Evolutionary conservation across 2,113 vertebrate genomes (phyloP), one percentile per base, ranked within the genome.

Genomic region (Merops nubicus): DNA sequence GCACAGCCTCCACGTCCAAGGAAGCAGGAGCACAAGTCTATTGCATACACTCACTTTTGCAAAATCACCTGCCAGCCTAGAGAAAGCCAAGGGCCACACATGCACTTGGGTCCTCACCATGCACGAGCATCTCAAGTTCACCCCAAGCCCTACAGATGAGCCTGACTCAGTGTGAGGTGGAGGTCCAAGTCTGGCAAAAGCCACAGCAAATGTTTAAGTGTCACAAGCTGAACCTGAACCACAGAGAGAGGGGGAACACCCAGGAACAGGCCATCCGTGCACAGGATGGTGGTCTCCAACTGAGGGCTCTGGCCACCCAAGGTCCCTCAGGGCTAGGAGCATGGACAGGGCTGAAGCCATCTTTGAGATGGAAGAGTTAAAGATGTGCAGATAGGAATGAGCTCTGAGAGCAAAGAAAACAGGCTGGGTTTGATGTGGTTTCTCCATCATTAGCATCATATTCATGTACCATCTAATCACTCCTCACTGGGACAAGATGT

Each of bases 41-140:
- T 22, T 43, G 12, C 17, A 5, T 4, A 21, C 1, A 1, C 3
- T 50, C 3, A 2, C 43, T 65, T 43, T 25, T 36, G 20, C 15
- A 42, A 79, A 73, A 64, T 21, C 7, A 2, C 17, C 62, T 60
- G n/a, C 47, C 87, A 48, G 80, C 48, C 64, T 20, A n/a, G 33
- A 83, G 50, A 57, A 72, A 85, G 73, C 57, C 43, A 31, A 38
- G 14, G 21, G 42, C 12, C 33, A 15, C 2, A 14, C 12, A 1
- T 2, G 4, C 22, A 2, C 65, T 9, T 21, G 43, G 33, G 19
- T 50, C 3, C 28, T 33, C 59, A 38, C 34, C 57, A 4, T 0
- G 6, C 12, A 2, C 2, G 15, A n/a, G 29, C 57, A 57, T 11
- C 73, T 56, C 47, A 4, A 12, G 34, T 48, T 56, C 60, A 9